Evolutionary conservation across 2,888 invertebrate genomes (phyloP), one percentile per base, ranked within the genome.

Genomic region (Cephus runcator): DNA sequence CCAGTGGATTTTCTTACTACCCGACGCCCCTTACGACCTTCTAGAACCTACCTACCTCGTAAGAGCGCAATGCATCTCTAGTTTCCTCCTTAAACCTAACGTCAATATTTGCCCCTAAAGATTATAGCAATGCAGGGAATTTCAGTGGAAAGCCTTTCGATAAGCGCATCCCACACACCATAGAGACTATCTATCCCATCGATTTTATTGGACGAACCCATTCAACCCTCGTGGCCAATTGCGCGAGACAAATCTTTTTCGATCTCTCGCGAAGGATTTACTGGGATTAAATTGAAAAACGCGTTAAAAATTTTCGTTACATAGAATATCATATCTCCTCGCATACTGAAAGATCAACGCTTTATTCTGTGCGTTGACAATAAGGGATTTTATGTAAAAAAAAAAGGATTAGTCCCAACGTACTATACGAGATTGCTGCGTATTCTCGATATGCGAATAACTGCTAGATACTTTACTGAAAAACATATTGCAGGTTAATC

Each of bases 81-180:
- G 33, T 56, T 33, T 76, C 75, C 12, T n/a, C 69, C 34, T 68
- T 82, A 82, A 85, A 84, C 85, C 80, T 80, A 81, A 82, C 77
- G 82, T 82, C 88, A 88, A 88, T 87, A 87, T 88, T 88, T 88
- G 85, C 85, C 85, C 75, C 79, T 81, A 77, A 81, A 85, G 83
- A 85, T 88, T 85, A 84, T 85, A 81, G 84, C 77, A 79, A 84
- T 84, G 82, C 82, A 81, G 73, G 69, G 30, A 36, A 15, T 56
- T 56, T n/a, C 34, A 56, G 71, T 73, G 34, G 36, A 77, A 76
- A 76, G 34, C 77, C 73, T 78, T 81, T 69, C 76, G 71, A 81
- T 83, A 85, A 84, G 81, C 71, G 30, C 71, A 23, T 30, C 71
- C 11, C 31, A n/a, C 31, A 71, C 30, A 34, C 71, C 31, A 71